Base-by-base conservation (phyloP, 2,113 vertebrate genomes). In the Lepus europaeus region DNA sequence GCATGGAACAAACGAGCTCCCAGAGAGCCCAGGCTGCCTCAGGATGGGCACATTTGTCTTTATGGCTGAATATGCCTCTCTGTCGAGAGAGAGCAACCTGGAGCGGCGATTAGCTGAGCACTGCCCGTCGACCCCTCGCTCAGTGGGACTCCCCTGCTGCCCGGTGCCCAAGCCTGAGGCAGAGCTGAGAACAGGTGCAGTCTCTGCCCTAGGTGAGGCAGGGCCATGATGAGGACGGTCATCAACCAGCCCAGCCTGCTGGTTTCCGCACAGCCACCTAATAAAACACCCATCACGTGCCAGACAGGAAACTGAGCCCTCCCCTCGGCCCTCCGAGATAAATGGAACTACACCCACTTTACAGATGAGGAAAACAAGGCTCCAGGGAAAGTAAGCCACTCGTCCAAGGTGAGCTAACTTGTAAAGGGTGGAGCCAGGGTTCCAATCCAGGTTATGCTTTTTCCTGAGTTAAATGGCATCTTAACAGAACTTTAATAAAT, bases 191-290 rank as follows among this genome's bases (percentile, higher is more conserved):
- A 70, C 4, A 23, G 16, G n/a, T 51, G 3, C n/a, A 49, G 29
- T 14, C 17, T 5, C 33, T 69, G 4, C 29, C 2, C 5, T 6
- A 6, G 23, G 66, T 80, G 39, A 70, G 31, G 36, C 25, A n/a
- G 13, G 36, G 31, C 79, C 17, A 19, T 6, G 5, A 51, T 9
- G 14, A 36, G 10, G 29, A 61, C 29, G 45, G 7, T 17, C 5
- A 1, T 7, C 45, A 6, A 16, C 17, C n/a, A 68, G 39, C 19
- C 53, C 49, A 9, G 27, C 1, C 25, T 27, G 25, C 23, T 20
- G 1, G 22, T 22, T 17, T 5, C 86, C 16, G 13, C 20, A 16
- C 14, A 11, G 3, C 16, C 22, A 4, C 17, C 8, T n/a, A 3
- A 36, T 11, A 12, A 12, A n/a, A 27, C 45, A 22, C 20, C 53